Base-by-base conservation (phyloP, 2,888 invertebrate species). In the Mythimna impura region DNA sequence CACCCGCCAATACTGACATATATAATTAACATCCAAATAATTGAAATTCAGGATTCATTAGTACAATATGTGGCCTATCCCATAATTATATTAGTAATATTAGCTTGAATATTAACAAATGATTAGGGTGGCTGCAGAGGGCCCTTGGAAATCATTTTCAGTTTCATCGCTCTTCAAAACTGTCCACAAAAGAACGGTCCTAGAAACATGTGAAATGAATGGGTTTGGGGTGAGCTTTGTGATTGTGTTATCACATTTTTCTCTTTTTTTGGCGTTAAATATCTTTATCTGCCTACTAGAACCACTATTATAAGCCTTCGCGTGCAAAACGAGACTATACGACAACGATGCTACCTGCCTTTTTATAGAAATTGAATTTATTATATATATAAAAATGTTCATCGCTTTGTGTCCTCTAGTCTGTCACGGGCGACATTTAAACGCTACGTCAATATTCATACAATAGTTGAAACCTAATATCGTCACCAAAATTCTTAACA, bases 161-260 rank as follows among this genome's bases (percentile, higher is more conserved):
- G 66, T 65, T 78, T 73, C 73, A 70, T 67, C 36, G 65, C 66
- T 64, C 47, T 47, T 65, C 72, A 57, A 65, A 74, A 60, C 57
- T 68, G 71, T 69, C 70, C 66, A 55, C 68, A 40, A 63, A 64
- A 17, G 64, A 55, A 76, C 63, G 67, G 61, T 66, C 25, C 30
- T 61, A 55, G 50, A 76, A 72, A 71, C 73, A 71, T 74, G 50
- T 1, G 58, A 66, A 76, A 70, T 61, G 12, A 8, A 76, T 58
- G 66, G 63, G 61, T 69, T 43, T 54, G 17, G 57, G 20, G 52
- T 25, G 50, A 55, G 17, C 14, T 43, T 14, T 43, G 14, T 5
- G 3, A 43, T 43, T 43, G 12, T 14, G 14, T 43, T 43, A 14
- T 43, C 14, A 47, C 14, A 17, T 34, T 34, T 20, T 64, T 12